Base-by-base conservation (phyloP, 2,113 vertebrate genomes). In the Gymnocephalus cernua region DNA sequence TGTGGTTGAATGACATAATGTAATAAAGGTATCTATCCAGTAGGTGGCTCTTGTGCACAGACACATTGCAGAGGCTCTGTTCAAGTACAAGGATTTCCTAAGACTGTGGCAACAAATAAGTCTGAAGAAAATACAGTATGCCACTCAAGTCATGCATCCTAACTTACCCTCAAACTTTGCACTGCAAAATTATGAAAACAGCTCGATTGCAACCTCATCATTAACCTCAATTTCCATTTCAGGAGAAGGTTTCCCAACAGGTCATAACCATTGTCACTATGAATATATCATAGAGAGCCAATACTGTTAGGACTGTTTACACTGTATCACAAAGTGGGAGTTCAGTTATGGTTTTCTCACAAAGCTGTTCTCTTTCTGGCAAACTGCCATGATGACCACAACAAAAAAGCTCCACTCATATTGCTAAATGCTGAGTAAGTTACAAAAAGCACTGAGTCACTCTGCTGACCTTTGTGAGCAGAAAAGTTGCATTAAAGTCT, bases 391-490 rank as follows among this genome's bases (percentile, higher is more conserved):
- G 8, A 57, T 21, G 54, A 56, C 56, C n/a, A 68, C 51, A 63
- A 68, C 35, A 1, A 69, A 57, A 15, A 63, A 9, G 44, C n/a
- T 73, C 23, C 25, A 71, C 67, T 73, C 72, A 65, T 47, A 56
- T 57, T 23, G 71, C 59, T 32, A 23, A 71, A 65, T 54, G 19
- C 25, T 69, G 77, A 80, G 50, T 32, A 58, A 82, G 29, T 50
- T 68, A 58, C 7, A 82, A 76, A 84, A 70, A 23, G 35, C 74
- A 75, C 41, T 82, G 74, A 85, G 65, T 89, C 83, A 83, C 58
- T 64, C n/a, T 59, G 57, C 0, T 86, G 84, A 88, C 77, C 79
- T 89, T 77, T 84, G 69, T 32, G 32, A 53, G 73, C 35, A 73
- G 35, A 62, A 14, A 38, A 25, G 61, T 44, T 9, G 51, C 35